Evolutionary conservation across 2,797 vertebrate species (phyloP).

Genomic region (Gila robusta): DNA sequence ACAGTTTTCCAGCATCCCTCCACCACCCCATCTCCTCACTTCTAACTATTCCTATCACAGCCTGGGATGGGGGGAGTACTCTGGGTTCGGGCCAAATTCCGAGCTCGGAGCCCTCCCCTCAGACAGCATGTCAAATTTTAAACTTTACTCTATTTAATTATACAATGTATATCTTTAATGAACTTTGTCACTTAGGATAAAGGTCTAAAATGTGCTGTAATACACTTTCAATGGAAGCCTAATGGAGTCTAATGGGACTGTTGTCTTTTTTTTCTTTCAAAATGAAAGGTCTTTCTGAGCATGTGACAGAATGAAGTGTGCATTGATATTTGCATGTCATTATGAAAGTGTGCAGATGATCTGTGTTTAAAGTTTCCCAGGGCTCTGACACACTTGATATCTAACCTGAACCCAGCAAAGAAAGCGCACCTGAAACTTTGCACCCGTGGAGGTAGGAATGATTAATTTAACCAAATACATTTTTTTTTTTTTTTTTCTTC

Average conservation of each 20-base stretch:
- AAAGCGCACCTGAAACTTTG: not conserved
- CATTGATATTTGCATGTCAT: constrained; percentile 50
- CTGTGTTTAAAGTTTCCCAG: constrained; percentile 8
- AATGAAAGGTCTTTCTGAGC: constrained; percentile 9
- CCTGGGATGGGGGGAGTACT: no score
- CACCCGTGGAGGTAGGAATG: constrained; percentile 8
- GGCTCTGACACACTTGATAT: not conserved
- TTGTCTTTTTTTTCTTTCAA: not conserved
- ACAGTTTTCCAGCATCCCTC: no score
- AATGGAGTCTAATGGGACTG: not conserved
- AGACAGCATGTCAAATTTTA: no score
- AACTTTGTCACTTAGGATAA: not conserved
- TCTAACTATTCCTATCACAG: no score
- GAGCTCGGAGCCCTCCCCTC: no score
- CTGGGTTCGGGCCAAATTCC: no score
- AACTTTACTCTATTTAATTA: no score
- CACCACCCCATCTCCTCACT: no score
- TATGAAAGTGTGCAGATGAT: not conserved
- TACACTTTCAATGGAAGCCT: not conserved
- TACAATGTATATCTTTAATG: not conserved
- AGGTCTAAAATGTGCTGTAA: not conserved
- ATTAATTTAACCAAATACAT: not conserved
- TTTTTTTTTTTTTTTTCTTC: not conserved
- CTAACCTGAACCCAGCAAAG: not conserved
- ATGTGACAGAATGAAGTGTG: constrained; percentile 8